These are phyloP conservation scores for Drosophila atripex DNA, from an alignment of 2,888 invertebrate genomes.

Conservation along the genomic window DNA sequence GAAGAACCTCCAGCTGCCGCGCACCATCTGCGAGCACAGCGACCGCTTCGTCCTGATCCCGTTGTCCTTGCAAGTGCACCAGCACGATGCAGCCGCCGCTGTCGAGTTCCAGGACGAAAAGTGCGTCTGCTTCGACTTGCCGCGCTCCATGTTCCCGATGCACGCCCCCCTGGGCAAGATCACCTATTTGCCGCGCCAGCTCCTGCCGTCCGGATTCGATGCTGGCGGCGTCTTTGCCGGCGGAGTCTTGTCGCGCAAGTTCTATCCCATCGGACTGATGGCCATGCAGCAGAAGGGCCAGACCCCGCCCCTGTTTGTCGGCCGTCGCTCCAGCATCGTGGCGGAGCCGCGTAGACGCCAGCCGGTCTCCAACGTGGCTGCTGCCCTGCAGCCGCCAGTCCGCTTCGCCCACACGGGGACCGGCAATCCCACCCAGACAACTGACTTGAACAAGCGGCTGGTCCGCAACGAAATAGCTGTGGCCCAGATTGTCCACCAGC, in stretches of 20 bases:
- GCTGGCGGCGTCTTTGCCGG: constrained; percentile 35
- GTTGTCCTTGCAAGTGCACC: neutral
- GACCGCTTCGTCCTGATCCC: constrained; percentile 12
- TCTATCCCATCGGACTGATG: constrained; percentile 34
- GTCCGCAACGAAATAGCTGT: neutral
- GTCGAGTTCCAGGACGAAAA: neutral
- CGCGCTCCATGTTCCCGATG: constrained; percentile 18
- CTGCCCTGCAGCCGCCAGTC: neutral
- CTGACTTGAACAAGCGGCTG: neutral
- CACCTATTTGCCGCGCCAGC: constrained; percentile 16
- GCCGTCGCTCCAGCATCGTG: constrained; percentile 11
- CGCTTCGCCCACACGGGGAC: neutral
- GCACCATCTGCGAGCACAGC: neutral
- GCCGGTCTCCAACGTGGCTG: neutral
- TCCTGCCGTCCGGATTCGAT: constrained; percentile 28
- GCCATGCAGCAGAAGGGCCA: constrained; percentile 6
- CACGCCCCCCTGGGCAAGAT: constrained; percentile 30
- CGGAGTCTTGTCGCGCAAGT: constrained; percentile 36
- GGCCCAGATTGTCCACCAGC: neutral
- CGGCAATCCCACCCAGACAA: neutral
- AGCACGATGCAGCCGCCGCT: constrained; percentile 25
- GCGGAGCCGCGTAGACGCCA: neutral
- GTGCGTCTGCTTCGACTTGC: constrained; percentile 30
- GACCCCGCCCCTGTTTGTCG: constrained; percentile 47
- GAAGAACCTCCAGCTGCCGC: neutral